phyloP scores from a whole-genome alignment of 2,888 invertebrate species.

The Perizoma affinitatum region DNA sequence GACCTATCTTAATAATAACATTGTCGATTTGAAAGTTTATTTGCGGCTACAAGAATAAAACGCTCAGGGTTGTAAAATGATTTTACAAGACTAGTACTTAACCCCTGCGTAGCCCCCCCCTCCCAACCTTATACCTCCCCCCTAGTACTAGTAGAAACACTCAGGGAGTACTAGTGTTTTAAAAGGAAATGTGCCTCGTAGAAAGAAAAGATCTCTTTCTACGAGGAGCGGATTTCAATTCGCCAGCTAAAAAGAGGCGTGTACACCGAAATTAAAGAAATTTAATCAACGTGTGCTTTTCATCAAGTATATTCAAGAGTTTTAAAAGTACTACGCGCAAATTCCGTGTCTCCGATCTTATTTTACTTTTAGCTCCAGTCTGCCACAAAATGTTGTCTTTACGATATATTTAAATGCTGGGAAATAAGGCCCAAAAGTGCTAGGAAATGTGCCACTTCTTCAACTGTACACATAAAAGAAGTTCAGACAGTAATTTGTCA shows the following conservation, averaged over 20 bases:
- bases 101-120: too few species aligned
- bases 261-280: conserved; percentile 7
- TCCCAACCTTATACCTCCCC: too few species aligned
- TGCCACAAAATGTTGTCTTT: conserved; percentile 12
- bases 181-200: too few species aligned
- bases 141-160: too few species aligned
- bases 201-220: neutral
- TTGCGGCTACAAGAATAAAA: too few species aligned
- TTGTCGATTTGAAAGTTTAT: too few species aligned
- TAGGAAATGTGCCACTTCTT: conserved; percentile 19
- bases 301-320: conserved; percentile 17
- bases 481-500: conserved; percentile 20
- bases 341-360: conserved; percentile 4
- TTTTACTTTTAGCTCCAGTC: conserved; percentile 9
- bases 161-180: too few species aligned
- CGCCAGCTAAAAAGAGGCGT: neutral
- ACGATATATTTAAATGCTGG: conserved; percentile 7
- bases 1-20: too few species aligned
- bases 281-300: conserved; percentile 10
- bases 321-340: conserved; percentile 14
- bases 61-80: too few species aligned
- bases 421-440: conserved; percentile 12
- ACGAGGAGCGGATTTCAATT: neutral
- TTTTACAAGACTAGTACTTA: too few species aligned
- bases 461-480: conserved; percentile 14